Evolutionary conservation across 2,888 invertebrate genomes (phyloP).

Genomic region (Halictus ligatus): DNA sequence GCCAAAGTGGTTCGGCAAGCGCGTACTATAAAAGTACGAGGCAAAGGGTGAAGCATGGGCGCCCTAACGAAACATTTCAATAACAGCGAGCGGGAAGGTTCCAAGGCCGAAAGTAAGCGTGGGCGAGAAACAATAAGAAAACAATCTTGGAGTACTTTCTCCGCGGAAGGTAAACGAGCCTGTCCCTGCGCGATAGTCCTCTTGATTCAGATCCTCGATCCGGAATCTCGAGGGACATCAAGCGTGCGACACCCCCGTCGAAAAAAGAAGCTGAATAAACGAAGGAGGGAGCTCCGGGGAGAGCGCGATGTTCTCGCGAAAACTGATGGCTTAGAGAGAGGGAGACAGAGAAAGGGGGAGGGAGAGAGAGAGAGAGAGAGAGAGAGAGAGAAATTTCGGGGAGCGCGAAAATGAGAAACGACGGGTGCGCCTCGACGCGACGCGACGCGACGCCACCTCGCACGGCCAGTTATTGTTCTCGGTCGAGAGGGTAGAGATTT

Average conservation of each 20-base stretch:
- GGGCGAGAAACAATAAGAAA: slow-evolving; percentile 10
- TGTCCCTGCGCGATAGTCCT: background rate
- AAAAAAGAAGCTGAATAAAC: slow-evolving; percentile 22
- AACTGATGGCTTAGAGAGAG: background rate
- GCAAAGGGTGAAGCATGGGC: background rate
- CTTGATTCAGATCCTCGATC: slow-evolving; percentile 11
- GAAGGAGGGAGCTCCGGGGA: slow-evolving; percentile 17
- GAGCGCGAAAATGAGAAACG: slow-evolving; percentile 76
- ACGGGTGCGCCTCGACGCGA: slow-evolving; percentile 55
- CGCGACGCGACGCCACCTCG: slow-evolving; percentile 46
- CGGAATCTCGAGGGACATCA: background rate
- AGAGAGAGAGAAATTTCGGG: slow-evolving; percentile 23
- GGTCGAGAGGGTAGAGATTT: slow-evolving; percentile 61
- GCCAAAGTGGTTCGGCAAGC: background rate
- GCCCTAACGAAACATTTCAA: slow-evolving; percentile 8
- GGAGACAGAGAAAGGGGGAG: no score
- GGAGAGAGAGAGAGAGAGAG: background rate
- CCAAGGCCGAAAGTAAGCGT: background rate
- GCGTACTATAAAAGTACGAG: background rate
- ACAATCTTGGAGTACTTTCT: slow-evolving; percentile 13
- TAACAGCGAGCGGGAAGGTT: background rate
- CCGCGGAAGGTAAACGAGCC: background rate
- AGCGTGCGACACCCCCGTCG: background rate
- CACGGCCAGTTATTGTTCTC: slow-evolving; percentile 67
- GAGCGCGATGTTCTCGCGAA: slow-evolving; percentile 4